These are phyloP conservation scores for Sminthopsis crassicaudata DNA, from an alignment of 2,113 vertebrate genomes.

Conservation along the genomic window DNA sequence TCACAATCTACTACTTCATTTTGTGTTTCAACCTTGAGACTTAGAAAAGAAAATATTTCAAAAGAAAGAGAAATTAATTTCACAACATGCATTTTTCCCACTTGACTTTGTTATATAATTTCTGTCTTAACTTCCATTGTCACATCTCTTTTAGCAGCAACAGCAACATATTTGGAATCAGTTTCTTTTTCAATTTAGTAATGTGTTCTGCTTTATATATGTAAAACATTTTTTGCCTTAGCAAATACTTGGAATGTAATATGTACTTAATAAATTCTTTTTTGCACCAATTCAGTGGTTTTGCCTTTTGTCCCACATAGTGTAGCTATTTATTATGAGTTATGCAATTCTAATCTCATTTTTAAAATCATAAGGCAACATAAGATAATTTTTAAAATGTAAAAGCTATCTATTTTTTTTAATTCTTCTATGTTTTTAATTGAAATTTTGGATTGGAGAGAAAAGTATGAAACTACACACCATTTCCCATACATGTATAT, in stretches of 20 bases:
- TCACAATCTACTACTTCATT: not conserved
- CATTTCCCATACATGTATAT: not conserved
- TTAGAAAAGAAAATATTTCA: not conserved
- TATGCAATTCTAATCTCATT: not conserved
- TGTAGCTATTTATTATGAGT: not conserved
- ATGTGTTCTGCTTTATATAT: not conserved
- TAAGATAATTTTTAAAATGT: not conserved
- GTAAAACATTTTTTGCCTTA: not conserved
- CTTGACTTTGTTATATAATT: not conserved
- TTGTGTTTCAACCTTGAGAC: not conserved
- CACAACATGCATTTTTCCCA: not conserved
- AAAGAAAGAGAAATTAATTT: not conserved
- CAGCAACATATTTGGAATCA: not conserved
- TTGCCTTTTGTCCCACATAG: not conserved
- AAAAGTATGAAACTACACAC: not conserved
- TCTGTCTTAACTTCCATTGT: not conserved
- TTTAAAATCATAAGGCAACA: not conserved
- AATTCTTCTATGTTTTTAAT: not conserved
- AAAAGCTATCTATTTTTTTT: not conserved
- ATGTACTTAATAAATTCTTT: not conserved
- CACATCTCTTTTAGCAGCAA: not conserved
- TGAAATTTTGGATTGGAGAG: not conserved
- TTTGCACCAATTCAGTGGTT: not conserved
- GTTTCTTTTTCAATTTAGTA: not conserved
- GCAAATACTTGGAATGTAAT: not conserved